Evolutionary conservation across 2,888 invertebrate species (phyloP), one percentile per base, ranked within the genome.

Genomic region (Spisula subtruncata): DNA sequence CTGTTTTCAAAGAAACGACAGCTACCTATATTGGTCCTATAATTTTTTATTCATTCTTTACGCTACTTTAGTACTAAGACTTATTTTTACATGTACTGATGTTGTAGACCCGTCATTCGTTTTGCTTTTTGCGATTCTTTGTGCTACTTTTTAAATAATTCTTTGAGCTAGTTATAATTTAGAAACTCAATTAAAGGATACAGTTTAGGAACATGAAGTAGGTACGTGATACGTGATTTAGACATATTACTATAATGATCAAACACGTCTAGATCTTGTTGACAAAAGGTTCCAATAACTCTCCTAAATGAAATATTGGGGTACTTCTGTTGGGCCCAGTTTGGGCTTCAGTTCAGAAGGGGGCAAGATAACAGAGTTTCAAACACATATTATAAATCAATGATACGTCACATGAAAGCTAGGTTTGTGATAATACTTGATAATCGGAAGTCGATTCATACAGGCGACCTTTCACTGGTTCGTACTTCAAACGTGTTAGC

Each of bases 401-500:
- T 81, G 25, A 81, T 29, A 25, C 54, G 81, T 81, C 51, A 81
- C 54, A 81, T 81, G 81, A 81, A 81, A 81, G 81, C 35, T 32
- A 25, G 5, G 32, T 25, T 75, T 35, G 75, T 32, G 75, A 75
- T 35, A 66, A n/a, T 75, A 4, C 35, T 75, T 75, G 35, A 75
- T 75, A 75, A 75, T 35, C 60, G 60, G 60, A 66, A 35, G 29
- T 75, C 75, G 35, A 75, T 35, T 75, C 32, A 35, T 16, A 35
- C 35, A 32, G 35, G 18, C 29, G 75, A 75, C 75, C 75, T 75
- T 75, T 75, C 75, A 6, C 75, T 75, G 35, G 8, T 75, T 75
- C 75, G 32, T 75, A 75, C 35, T 75, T 75, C 35, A 35, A 75
- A 35, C 35, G 75, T 75, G 75, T 75, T 75, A 25, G 35, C 35